These are phyloP conservation scores for Erebia ligea DNA, from an alignment of 2,888 invertebrate genomes.

Conservation along the genomic window DNA sequence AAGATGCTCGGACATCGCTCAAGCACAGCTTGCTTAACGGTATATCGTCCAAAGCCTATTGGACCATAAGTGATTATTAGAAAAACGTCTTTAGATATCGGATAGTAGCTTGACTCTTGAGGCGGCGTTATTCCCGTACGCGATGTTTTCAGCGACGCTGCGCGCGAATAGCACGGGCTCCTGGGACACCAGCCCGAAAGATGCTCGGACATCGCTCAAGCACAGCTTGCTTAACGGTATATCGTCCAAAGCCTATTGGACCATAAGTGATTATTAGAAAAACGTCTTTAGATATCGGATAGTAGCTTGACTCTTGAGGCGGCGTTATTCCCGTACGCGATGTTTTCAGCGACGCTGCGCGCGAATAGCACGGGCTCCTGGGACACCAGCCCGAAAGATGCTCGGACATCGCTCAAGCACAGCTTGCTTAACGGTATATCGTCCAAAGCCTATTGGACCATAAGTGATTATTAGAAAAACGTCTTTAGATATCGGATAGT, in stretches of 20 bases:
- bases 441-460: constrained; percentile 72
- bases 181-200: constrained; percentile 95
- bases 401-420: constrained; percentile 85
- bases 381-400: constrained; percentile 93
- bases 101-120: constrained; percentile 67
- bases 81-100: no score
- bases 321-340: constrained; percentile 94
- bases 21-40: constrained; percentile 80
- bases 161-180: constrained; percentile 96
- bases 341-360: constrained; percentile 94
- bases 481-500: no score
- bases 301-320: constrained; percentile 67
- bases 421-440: constrained; percentile 74
- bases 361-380: constrained; percentile 97
- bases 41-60: constrained; percentile 75
- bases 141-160: constrained; percentile 95
- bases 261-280: no score
- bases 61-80: constrained; percentile 22
- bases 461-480: no score
- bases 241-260: constrained; percentile 74
- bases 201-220: constrained; percentile 86
- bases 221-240: constrained; percentile 75
- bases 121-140: constrained; percentile 91
- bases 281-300: no score
- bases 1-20: constrained; percentile 87